Percentiles rank a stretch among this genome's conserved stretches.
Evolutionary conservation across 1,140 invertebrate genomes (phyloP).

Genomic region (Rhagoletis zephyria): DNA sequence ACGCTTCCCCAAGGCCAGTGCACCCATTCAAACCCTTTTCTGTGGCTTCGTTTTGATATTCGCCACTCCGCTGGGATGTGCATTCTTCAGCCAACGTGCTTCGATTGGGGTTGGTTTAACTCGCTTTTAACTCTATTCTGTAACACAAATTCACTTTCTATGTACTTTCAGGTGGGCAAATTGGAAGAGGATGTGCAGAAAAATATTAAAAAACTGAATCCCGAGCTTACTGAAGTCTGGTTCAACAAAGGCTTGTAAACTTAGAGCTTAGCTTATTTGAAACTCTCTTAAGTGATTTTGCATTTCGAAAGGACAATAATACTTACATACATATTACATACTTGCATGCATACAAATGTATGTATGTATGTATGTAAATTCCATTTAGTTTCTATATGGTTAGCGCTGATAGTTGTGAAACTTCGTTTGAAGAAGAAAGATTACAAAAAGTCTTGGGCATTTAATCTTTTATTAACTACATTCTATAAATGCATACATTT

Average conservation of each 20-base stretch:
- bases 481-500: neutral
- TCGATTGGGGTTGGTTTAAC: constrained; percentile 72
- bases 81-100: constrained; percentile 85
- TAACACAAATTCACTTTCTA: neutral
- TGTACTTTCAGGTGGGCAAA: constrained; percentile 70
- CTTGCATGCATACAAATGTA: no score
- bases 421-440: neutral
- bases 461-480: no score
- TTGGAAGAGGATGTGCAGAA: constrained; percentile 78
- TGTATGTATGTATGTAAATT: neutral
- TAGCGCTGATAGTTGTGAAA: neutral
- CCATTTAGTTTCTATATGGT: constrained; percentile 56
- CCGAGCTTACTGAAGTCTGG: constrained; percentile 74
- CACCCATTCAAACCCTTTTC: constrained; percentile 79
- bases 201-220: constrained; percentile 73
- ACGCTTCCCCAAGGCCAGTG: constrained; percentile 76
- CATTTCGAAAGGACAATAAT: constrained; percentile 61
- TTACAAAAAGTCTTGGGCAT: no score
- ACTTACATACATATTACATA: neutral
- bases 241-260: constrained; percentile 79
- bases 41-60: constrained; percentile 85
- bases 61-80: constrained; percentile 88
- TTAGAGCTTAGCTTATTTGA: neutral
- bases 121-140: neutral
- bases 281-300: neutral